phyloP scores from a whole-genome alignment of 2,797 vertebrate species.

The Micropoecilia bifurca region DNA sequence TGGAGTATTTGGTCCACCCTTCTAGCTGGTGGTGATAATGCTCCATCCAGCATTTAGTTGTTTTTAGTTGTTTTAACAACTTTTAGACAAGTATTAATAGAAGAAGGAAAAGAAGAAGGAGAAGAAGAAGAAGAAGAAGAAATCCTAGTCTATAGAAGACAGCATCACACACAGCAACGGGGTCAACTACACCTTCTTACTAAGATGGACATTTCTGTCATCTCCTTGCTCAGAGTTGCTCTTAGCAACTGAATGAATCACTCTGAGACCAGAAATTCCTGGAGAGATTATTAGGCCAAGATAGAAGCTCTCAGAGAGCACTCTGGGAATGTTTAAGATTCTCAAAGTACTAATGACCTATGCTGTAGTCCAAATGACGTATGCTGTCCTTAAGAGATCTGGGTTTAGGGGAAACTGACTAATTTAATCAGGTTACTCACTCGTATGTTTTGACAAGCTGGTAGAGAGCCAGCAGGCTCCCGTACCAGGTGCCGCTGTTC shows the following conservation, averaged over 20 bases:
- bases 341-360: not conserved
- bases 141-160: not conserved
- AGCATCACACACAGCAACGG: not conserved
- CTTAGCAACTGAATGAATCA: not conserved
- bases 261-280: not conserved
- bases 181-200: not conserved
- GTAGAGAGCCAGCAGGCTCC: slow-evolving; percentile 93
- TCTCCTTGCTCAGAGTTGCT: not conserved
- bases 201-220: not conserved
- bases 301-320: not conserved
- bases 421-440: slow-evolving; percentile 81
- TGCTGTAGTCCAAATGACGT: not conserved
- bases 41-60: not conserved
- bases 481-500: slow-evolving; percentile 93
- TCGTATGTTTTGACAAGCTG: slow-evolving; percentile 99
- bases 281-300: not conserved
- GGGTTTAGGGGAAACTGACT: not conserved
- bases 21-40: not conserved
- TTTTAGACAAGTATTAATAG: not conserved
- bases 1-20: not conserved
- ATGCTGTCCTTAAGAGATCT: not conserved
- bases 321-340: not conserved
- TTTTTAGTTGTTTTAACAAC: not conserved
- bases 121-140: not conserved
- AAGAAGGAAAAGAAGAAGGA: no score